These are phyloP conservation scores for Micrasema minimum DNA, from an alignment of 1,140 invertebrate genomes.

Conservation along the genomic window DNA sequence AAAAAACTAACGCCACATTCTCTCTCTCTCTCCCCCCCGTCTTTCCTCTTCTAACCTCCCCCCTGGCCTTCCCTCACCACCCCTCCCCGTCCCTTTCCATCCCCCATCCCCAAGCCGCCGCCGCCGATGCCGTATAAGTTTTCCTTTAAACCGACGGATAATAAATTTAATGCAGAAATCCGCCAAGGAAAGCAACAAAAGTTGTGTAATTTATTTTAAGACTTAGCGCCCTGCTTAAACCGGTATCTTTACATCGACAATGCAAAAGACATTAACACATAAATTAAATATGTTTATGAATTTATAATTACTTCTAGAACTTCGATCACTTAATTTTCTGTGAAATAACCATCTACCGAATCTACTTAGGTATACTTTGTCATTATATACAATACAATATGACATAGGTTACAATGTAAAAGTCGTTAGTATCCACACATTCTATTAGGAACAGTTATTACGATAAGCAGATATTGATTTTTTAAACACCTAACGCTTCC, in stretches of 20 bases:
- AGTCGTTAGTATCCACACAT: too few relatives aligned
- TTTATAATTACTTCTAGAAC: too few relatives aligned
- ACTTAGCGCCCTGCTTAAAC: background rate
- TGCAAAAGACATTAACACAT: too few relatives aligned
- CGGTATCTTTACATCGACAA: too few relatives aligned
- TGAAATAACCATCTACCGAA: too few relatives aligned
- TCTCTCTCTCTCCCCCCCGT: background rate
- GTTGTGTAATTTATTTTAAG: constrained; percentile 33
- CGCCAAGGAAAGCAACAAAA: constrained; percentile 29
- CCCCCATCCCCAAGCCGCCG: background rate
- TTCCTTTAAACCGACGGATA: constrained; percentile 34
- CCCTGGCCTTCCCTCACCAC: background rate
- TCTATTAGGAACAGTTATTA: too few relatives aligned
- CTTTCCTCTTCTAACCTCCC: background rate
- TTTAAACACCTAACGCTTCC: background rate
- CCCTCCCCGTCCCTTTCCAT: background rate
- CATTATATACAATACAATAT: too few relatives aligned
- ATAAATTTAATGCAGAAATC: constrained; percentile 35
- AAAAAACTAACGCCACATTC: constrained; percentile 29
- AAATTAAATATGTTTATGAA: too few relatives aligned
- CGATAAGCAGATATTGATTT: background rate
- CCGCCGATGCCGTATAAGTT: constrained; percentile 12
- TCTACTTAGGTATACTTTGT: too few relatives aligned
- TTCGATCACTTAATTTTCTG: too few relatives aligned
- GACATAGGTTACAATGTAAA: too few relatives aligned